Base-by-base conservation (phyloP, 2,888 invertebrate species). In the Hypselothyrea guttata region DNA sequence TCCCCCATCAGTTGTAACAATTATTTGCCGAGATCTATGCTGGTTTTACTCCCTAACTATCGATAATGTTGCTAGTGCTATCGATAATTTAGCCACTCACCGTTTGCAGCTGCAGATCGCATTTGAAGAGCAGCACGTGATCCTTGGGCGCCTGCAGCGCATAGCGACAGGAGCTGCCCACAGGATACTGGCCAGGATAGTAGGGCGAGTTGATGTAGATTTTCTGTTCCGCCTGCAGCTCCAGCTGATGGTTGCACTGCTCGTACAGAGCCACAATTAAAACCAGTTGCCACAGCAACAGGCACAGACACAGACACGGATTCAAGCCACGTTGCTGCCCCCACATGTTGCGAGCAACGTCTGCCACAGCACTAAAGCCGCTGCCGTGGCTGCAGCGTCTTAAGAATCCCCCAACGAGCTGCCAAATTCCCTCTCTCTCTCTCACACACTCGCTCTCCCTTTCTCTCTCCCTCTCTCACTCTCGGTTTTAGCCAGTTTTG, bases 91-190 rank as follows among this genome's bases (percentile, higher is more conserved):
- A n/a, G 5, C 31, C 18, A 65, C 86, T 68, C 64, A 89, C 90
- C 87, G 84, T 72, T 59, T 76, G 82, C 7, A 89, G 60, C 54
- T 87, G 75, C 7, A 90, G 67, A 4, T 82, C 65, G 44, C 90
- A 90, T 5, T 74, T 83, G 42, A 89, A 84, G 13, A 81, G 68
- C 9, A 90, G 47, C 53, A 82, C 71, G 46, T 87, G 81, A 69
- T 88, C 87, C 13, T 49, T 64, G 15, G 90, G 89, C 4, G 87
- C 89, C 35, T 71, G 72, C 1, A 90, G 53, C 0, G 76, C 65
- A 55, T 88, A 89, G 27, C 90, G 87, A 33, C 90, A 90, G 4
- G 90, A 90, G 11, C 84, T 86, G 18, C 88, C 88, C 2, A 69
- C 45, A 4, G 87, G 87, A 84, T 88, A 89, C 30, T 64, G 41